phyloP scores from a whole-genome alignment of 1,140 invertebrate species.

The Bombus ignitus region DNA sequence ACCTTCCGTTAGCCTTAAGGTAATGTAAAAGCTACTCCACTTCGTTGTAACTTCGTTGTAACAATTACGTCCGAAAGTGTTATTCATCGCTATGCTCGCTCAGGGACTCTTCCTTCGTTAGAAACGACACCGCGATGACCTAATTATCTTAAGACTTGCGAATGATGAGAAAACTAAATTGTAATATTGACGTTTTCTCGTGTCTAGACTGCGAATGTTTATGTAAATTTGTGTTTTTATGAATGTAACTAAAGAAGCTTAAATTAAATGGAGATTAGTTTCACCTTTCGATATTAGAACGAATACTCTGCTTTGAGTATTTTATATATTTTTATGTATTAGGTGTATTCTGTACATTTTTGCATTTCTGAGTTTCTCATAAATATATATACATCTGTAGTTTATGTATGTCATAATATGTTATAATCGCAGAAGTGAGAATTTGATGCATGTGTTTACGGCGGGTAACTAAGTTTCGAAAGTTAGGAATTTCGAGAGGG shows the following conservation, averaged over 20 bases:
- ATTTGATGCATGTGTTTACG: neutral
- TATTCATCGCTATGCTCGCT: neutral
- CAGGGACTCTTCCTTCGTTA: neutral
- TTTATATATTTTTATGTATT: too few relatives aligned
- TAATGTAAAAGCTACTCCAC: neutral
- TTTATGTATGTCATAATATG: neutral
- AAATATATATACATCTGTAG: too few relatives aligned
- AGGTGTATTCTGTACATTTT: too few relatives aligned
- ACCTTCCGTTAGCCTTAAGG: neutral
- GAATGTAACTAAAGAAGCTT: neutral
- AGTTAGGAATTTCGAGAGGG: neutral
- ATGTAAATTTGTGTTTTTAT: neutral
- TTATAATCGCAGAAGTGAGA: neutral
- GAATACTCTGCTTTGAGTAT: too few relatives aligned
- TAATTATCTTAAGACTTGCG: neutral
- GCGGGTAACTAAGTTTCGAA: neutral
- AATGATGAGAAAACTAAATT: neutral
- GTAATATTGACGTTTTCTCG: neutral
- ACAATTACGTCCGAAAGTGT: neutral
- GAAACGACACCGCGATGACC: neutral
- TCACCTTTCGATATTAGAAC: too few relatives aligned
- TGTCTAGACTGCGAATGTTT: neutral
- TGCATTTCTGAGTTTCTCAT: neutral
- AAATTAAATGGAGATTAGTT: too few relatives aligned
- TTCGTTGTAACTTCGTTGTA: conserved; percentile 2